phyloP scores from a whole-genome alignment of 2,113 vertebrate genomes.

The Toxotes jaculatrix region DNA sequence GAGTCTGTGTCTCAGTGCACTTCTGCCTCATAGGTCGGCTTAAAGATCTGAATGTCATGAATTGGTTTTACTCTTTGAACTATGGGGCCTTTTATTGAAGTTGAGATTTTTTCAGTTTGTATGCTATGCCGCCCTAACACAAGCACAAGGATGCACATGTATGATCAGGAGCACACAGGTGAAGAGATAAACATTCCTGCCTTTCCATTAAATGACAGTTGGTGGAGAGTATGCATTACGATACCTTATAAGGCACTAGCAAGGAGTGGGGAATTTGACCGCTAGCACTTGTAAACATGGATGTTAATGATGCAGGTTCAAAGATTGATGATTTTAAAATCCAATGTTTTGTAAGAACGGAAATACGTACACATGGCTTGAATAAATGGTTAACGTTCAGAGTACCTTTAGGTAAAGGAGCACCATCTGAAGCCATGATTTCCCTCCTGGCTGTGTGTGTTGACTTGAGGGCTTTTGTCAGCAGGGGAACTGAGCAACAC shows the following conservation, averaged over 20 bases:
- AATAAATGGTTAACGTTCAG: no score
- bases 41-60: background rate
- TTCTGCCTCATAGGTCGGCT: background rate
- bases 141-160: background rate
- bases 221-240: background rate
- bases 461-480: constrained; percentile 64
- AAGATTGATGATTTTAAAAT: fast-evolving
- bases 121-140: no score
- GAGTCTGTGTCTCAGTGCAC: background rate
- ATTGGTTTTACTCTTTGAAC: background rate
- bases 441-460: constrained; percentile 49
- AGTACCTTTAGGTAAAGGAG: background rate
- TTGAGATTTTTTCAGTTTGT: background rate
- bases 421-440: constrained; percentile 1
- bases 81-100: background rate
- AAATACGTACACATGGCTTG: background rate
- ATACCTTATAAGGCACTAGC: background rate
- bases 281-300: background rate
- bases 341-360: background rate
- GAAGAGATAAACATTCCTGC: background rate
- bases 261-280: background rate
- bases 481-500: constrained; percentile 56
- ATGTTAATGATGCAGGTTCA: background rate
- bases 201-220: background rate
- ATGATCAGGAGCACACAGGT: background rate